Evolutionary conservation across 2,797 vertebrate species (phyloP).

Genomic region (Anabacerthia variegaticeps): DNA sequence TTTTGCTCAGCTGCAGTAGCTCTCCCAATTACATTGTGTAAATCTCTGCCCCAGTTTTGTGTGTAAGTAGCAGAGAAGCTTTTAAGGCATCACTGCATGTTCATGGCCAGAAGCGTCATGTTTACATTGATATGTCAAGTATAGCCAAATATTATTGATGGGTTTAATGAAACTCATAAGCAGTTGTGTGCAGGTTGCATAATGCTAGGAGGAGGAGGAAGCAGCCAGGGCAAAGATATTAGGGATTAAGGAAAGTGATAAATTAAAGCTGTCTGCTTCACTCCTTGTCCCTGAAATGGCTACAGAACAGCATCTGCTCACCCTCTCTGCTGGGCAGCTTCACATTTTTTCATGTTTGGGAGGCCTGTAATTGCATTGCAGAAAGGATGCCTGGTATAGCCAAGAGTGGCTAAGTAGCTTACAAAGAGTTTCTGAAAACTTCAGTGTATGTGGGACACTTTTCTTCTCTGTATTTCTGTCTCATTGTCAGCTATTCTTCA

Average conservation of each 20-base stretch:
- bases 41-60: not conserved
- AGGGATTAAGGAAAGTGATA: not conserved
- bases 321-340: not conserved
- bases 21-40: not conserved
- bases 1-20: not conserved
- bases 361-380: not conserved
- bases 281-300: not conserved
- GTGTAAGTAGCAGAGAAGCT: not conserved
- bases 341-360: not conserved
- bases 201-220: not conserved
- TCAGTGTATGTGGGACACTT: not conserved
- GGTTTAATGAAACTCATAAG: not conserved
- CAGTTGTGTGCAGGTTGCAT: not conserved
- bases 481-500: not conserved
- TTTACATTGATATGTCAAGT: not conserved
- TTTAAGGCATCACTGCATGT: not conserved
- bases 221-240: not conserved
- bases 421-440: not conserved
- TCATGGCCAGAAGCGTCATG: not conserved
- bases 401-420: not conserved
- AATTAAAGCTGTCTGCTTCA: not conserved
- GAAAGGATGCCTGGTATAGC: not conserved
- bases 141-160: not conserved
- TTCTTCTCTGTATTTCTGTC: not conserved
- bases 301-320: not conserved